These are phyloP conservation scores for Podabrus alpinus DNA, from an alignment of 2,888 invertebrate species.

Conservation along the genomic window DNA sequence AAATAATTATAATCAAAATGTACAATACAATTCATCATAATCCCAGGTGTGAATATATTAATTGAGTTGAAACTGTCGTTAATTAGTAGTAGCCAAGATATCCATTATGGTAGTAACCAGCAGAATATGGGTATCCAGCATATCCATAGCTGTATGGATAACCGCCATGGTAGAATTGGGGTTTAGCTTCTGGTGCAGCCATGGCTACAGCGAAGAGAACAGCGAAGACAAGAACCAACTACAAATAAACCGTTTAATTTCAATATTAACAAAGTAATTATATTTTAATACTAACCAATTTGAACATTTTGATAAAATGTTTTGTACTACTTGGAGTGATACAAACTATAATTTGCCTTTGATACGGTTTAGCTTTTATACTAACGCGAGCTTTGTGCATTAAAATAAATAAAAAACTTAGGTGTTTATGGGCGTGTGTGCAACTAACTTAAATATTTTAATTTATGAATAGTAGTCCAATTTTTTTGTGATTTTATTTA, in stretches of 20 bases:
- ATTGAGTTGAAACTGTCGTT: neutral
- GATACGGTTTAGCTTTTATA: neutral
- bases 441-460: neutral
- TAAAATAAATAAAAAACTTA: neutral
- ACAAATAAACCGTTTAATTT: neutral
- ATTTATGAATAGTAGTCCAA: neutral
- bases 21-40: neutral
- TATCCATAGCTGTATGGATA: slow-evolving; percentile 9
- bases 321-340: slow-evolving; percentile 6
- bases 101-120: neutral
- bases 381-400: neutral
- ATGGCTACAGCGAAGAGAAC: slow-evolving; percentile 26
- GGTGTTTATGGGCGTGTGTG: neutral
- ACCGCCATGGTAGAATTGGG: slow-evolving; percentile 6
- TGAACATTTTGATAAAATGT: slow-evolving; percentile 12
- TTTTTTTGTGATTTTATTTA: neutral
- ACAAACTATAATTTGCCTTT: slow-evolving; percentile 5
- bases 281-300: slow-evolving; percentile 1
- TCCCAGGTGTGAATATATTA: neutral
- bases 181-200: slow-evolving; percentile 25
- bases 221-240: slow-evolving; percentile 27
- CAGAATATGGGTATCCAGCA: slow-evolving; percentile 5
- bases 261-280: neutral
- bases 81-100: neutral
- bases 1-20: neutral